A percentile compares a stretch with the other conserved stretches of the same genome.
Evolutionary conservation across 2,797 vertebrate species (phyloP).

Genomic region (Anas acuta): DNA sequence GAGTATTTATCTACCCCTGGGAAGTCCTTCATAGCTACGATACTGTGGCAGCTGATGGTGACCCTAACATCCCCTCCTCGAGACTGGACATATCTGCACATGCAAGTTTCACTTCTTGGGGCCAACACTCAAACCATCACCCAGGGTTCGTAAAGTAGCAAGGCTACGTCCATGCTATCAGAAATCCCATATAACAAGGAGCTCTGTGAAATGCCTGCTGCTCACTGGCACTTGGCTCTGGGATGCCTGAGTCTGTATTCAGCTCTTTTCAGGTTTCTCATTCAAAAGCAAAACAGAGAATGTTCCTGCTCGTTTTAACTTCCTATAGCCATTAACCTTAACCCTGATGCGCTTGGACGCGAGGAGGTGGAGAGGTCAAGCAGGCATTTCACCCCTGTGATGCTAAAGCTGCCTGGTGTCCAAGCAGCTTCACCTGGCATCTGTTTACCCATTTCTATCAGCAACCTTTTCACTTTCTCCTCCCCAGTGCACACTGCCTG

Average conservation of each 20-base stretch:
- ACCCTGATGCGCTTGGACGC: background rate
- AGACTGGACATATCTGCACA: background rate
- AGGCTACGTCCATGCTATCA: background rate
- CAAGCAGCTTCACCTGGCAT: background rate
- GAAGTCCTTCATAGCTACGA: background rate
- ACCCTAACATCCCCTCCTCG: background rate
- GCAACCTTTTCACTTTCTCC: background rate
- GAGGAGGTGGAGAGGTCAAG: background rate
- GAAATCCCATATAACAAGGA: background rate
- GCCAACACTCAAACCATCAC: background rate
- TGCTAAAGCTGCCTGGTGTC: background rate
- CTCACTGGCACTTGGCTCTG: background rate
- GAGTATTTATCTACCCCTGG: background rate
- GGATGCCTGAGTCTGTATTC: background rate
- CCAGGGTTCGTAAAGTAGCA: background rate
- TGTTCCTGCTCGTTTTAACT: background rate
- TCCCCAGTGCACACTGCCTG: background rate
- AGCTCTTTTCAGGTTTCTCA: background rate
- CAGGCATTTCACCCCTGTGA: background rate
- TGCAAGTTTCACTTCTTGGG: background rate
- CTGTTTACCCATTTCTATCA: background rate
- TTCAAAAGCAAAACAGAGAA: background rate
- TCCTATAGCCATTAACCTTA: background rate
- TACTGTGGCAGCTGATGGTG: background rate
- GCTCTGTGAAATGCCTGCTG: background rate